Base-by-base conservation (phyloP, 2,797 vertebrate species). In the Periparus ater region DNA sequence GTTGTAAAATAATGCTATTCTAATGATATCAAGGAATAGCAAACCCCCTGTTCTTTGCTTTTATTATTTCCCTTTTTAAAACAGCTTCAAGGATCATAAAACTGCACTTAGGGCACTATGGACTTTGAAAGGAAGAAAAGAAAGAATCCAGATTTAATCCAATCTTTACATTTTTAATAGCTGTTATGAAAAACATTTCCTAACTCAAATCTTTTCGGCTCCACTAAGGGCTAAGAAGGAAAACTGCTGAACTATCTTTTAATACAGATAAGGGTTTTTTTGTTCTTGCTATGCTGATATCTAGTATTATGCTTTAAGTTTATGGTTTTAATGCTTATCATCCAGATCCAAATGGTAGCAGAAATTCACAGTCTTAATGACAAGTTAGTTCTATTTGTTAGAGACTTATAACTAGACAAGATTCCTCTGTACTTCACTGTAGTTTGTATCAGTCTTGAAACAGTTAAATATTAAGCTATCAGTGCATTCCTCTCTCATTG, bases 381-480 rank as follows among this genome's bases (percentile, higher is more conserved):
- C 34, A 57, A 68, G 20, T 42, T 23, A 4, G 0, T 58, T 75
- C 32, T 60, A 8, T 29, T 77, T 66, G 9, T 85, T 73, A 81
- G 40, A 89, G 13, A 66, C 18, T 54, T 30, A 36, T 4, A 65
- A 61, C 34, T 26, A 47, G 44, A 65, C 68, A 55, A 88, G 85
- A 70, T 44, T 60, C 34, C 45, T 72, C 81, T 32, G 29, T 17
- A 79, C 30, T 83, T 71, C 66, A 42, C 34, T 48, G 11, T 42
- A 42, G 82, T 57, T 54, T 89, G 34, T 42, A 25, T 54, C 68
- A 88, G 88, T 14, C 25, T 57, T 60, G 83, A 94, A 96, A 93
- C 5, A 87, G 95, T 96, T 96, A 95, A 96, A 83, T 70, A 95
- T 95, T 95, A 96, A 96, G 87, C 88, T 63, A 79, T 65, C 5